phyloP scores from a whole-genome alignment of 2,113 vertebrate genomes.

The Dinomys branickii region DNA sequence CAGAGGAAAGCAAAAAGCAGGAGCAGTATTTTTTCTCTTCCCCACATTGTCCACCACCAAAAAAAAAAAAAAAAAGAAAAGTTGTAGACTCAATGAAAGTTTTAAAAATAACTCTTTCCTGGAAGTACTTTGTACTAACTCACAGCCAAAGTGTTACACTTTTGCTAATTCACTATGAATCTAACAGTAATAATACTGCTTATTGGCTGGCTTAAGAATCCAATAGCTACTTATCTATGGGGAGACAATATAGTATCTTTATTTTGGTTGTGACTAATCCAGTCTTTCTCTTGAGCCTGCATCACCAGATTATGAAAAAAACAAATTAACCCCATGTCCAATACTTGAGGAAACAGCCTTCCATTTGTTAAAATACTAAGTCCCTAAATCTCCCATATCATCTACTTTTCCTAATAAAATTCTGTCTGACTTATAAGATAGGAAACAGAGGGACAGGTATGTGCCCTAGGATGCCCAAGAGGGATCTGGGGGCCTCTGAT shows the following conservation, averaged over 20 bases:
- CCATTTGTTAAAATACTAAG: background rate
- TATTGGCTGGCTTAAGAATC: background rate
- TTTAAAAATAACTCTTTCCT: background rate
- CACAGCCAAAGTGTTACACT: background rate
- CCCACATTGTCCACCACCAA: background rate
- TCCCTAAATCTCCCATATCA: background rate
- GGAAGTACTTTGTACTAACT: background rate
- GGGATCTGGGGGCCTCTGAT: background rate
- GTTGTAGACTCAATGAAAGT: background rate
- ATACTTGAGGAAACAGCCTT: slow-evolving; percentile 16
- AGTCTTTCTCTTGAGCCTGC: background rate
- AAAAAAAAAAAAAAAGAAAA: background rate
- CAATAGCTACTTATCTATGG: background rate
- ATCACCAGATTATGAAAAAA: background rate
- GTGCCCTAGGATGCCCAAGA: background rate
- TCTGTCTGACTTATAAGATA: background rate
- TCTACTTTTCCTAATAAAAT: background rate
- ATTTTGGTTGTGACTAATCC: background rate
- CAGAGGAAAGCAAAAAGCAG: background rate
- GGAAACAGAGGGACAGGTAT: background rate
- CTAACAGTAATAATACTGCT: background rate
- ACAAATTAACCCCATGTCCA: slow-evolving; percentile 1
- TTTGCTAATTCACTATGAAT: background rate
- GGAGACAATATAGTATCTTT: background rate
- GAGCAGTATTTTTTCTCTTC: background rate